Base-by-base conservation (phyloP, 2,797 vertebrate species). In the Sebastiscus albofasciatus region DNA sequence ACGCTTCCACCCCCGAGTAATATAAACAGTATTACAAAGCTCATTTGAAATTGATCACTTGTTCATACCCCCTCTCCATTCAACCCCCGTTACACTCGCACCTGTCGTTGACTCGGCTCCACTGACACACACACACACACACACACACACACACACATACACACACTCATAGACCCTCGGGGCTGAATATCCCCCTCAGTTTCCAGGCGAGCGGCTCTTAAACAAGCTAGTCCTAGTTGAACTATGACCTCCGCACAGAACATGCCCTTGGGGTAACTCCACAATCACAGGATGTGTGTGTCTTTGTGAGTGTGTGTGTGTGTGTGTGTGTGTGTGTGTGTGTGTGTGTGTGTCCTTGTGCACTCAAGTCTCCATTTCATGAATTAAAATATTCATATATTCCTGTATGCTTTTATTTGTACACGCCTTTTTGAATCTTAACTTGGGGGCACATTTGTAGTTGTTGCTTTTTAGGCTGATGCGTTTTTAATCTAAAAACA, bases 251-350 rank as follows among this genome's bases (percentile, higher is more conserved):
- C 93, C 79, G 55, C 80, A 86, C 90, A 90, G 87, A 90, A 82
- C 87, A 89, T 87, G 92, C 95, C 94, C 92, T 93, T 90, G 90
- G 93, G 92, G 94, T 95, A 90, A 67, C 93, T 80, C 75, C 86
- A 87, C 81, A 87, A 65, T 72, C 80, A 80, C 87, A 91, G 80
- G 82, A 90, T 86, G 81, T 84, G 91, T 83, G 75, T 83, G 71
- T 78, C 18, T 52, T 86, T 39, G 16, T 26, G 10, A 68, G 72
- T 55, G 24, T 70, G 49, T 49, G 14, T 86, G 49, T 49, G 14
- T 86, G 70, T 84, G 90, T 84, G 67, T 82, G 73, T 80, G 75
- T 73, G 42, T 66, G 69, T 36, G 67, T 36, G 52, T 69, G 70
- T 85, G 90, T 84, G 67, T 82, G 73, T 80, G 74, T 74, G 46